A percentile compares a stretch with the other conserved stretches of the same genome.
Evolutionary conservation across 2,113 vertebrate species (phyloP).

Genomic region (Pituophis catenifer): DNA sequence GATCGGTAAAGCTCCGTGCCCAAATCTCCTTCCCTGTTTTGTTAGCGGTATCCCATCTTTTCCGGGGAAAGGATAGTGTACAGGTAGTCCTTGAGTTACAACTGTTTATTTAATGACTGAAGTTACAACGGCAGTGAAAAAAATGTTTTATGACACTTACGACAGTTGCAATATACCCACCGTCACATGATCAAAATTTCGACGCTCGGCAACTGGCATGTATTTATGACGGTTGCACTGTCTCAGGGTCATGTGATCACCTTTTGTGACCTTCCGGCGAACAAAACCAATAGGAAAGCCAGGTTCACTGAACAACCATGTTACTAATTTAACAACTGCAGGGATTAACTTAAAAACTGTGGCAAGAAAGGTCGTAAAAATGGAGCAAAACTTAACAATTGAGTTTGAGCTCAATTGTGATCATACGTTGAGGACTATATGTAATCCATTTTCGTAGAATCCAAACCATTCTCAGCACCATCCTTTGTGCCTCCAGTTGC

Average conservation of each 20-base stretch:
- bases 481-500: not conserved
- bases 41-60: not conserved
- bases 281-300: not conserved
- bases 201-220: not conserved
- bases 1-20: not conserved
- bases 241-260: not conserved
- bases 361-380: not conserved
- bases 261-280: not conserved
- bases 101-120: not conserved
- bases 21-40: not conserved
- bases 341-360: not conserved
- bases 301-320: not conserved
- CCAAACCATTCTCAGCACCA: not conserved
- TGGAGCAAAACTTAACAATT: not conserved
- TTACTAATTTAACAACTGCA: not conserved
- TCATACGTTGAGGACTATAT: not conserved
- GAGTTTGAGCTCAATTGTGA: not conserved
- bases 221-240: too few relatives aligned
- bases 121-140: not conserved
- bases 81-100: not conserved
- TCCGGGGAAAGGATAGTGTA: not conserved
- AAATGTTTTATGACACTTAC: not conserved
- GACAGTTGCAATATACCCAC: not conserved
- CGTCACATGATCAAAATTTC: not conserved
- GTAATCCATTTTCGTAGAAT: not conserved